phyloP scores from a whole-genome alignment of 2,113 vertebrate genomes.

The Ellobius talpinus region DNA sequence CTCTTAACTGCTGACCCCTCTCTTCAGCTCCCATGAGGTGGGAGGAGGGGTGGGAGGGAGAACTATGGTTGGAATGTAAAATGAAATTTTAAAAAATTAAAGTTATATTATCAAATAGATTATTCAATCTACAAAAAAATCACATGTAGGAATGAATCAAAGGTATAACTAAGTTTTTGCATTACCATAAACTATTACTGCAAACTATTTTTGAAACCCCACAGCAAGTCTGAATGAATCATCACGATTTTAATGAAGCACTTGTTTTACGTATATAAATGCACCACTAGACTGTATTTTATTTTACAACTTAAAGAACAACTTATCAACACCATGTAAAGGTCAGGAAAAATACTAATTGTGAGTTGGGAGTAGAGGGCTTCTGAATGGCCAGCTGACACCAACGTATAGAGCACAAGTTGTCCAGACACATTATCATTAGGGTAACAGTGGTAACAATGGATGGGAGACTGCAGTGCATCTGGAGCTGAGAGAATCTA shows the following conservation, averaged over 20 bases:
- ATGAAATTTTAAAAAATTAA: too few species aligned
- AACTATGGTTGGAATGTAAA: too few species aligned
- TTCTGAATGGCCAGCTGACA: neutral
- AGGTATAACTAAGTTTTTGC: neutral
- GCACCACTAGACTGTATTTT: neutral
- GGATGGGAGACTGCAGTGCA: neutral
- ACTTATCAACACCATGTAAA: neutral
- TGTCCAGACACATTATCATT: neutral
- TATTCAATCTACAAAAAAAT: constrained; percentile 32
- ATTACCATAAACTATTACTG: neutral
- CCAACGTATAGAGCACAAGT: neutral
- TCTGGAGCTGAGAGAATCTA: neutral
- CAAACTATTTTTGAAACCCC: constrained; percentile 22
- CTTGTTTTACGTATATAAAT: neutral
- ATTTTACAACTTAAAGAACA: neutral
- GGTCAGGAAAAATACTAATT: neutral
- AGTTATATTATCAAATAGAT: too few species aligned
- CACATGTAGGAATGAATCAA: neutral
- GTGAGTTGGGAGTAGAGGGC: neutral
- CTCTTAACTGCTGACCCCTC: too few species aligned
- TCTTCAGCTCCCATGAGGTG: too few species aligned
- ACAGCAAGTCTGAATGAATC: neutral
- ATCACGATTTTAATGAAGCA: constrained; percentile 2
- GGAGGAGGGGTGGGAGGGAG: too few species aligned
- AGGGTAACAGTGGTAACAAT: neutral